Evolutionary conservation across 2,797 vertebrate species (phyloP).

Genomic region (Anniella stebbinsi): DNA sequence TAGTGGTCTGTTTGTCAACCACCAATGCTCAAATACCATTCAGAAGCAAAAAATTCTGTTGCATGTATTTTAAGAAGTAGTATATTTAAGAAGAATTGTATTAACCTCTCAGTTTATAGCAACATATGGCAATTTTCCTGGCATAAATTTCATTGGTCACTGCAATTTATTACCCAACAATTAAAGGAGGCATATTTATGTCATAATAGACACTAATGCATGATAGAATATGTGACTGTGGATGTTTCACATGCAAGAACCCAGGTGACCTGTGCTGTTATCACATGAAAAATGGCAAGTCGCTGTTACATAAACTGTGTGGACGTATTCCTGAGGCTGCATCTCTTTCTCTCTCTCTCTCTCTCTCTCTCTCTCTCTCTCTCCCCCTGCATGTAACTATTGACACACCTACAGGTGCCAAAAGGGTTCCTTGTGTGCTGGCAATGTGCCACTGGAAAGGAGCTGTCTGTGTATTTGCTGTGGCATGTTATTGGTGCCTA

Average conservation of each 20-base stretch:
- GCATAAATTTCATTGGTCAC: background rate
- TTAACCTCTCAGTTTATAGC: background rate
- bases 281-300: background rate
- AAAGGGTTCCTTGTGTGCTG: background rate
- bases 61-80: background rate
- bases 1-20: background rate
- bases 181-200: background rate
- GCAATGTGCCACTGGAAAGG: background rate
- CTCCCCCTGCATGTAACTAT: background rate
- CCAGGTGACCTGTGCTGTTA: background rate
- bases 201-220: background rate
- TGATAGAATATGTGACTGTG: background rate
- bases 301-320: background rate
- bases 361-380: too few relatives aligned
- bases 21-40: background rate
- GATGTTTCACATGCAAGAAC: background rate
- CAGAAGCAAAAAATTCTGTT: background rate
- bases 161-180: background rate
- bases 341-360: background rate
- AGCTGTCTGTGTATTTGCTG: background rate
- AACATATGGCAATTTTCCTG: background rate
- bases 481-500: background rate
- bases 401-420: background rate
- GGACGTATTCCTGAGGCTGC: background rate
- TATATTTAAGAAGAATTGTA: background rate